phyloP scores from a whole-genome alignment of 2,888 invertebrate species.

The Alcis repandata region DNA sequence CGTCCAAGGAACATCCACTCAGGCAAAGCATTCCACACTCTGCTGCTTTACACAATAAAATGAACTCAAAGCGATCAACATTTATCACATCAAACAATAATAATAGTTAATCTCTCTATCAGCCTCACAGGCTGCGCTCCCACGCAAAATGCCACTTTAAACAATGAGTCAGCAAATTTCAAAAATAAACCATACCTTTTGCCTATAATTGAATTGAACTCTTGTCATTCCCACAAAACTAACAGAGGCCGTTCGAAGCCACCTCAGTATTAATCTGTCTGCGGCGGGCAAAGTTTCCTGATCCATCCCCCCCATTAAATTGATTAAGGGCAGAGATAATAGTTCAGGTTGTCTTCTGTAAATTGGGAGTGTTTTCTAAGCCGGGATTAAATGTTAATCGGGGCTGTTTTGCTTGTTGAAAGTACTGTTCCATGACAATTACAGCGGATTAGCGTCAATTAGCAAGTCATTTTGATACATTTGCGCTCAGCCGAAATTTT shows the following conservation, averaged over 20 bases:
- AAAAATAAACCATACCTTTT: background rate
- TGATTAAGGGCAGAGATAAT: constrained; percentile 50
- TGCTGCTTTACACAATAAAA: too few species aligned
- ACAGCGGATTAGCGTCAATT: background rate
- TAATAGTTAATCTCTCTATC: too few species aligned
- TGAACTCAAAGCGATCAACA: too few species aligned
- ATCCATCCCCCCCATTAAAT: constrained; percentile 58
- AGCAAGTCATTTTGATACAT: background rate
- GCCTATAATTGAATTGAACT: constrained; percentile 5
- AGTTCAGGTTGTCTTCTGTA: constrained; percentile 31
- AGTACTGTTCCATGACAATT: constrained; percentile 1
- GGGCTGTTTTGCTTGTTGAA: constrained; percentile 7
- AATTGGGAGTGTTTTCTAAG: constrained; percentile 34
- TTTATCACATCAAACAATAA: too few species aligned
- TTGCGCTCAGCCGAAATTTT: background rate
- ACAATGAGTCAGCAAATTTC: background rate
- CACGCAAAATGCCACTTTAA: too few species aligned
- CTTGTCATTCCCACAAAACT: constrained; percentile 11
- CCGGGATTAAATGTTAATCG: constrained; percentile 25
- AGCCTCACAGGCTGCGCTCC: too few species aligned
- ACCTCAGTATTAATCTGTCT: constrained; percentile 45
- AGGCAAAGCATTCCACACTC: too few species aligned
- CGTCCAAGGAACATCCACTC: too few species aligned
- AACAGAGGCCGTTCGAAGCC: constrained; percentile 12
- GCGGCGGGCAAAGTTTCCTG: constrained; percentile 50